Conservation (phyloP, 2,888 invertebrate genomes). For the Limenitis arthemis region DNA sequence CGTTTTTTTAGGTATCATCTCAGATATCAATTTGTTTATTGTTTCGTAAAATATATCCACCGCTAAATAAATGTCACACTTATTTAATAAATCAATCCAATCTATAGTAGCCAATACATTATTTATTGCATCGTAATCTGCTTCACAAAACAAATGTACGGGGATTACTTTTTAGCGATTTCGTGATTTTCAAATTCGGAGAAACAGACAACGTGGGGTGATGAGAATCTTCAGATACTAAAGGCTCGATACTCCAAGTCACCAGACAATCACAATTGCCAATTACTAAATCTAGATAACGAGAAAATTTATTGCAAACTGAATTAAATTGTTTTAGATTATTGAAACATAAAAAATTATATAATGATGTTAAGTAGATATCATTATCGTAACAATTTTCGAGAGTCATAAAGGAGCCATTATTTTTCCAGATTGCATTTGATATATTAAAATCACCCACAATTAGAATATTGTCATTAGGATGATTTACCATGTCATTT, state of each 20-base stretch:
- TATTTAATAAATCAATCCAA: not conserved
- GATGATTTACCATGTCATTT: not conserved
- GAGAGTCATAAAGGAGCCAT: not conserved
- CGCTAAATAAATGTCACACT: not conserved
- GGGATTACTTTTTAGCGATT: not conserved
- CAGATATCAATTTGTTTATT: not conserved
- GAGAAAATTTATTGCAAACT: not conserved
- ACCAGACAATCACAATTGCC: not conserved
- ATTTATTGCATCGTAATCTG: not conserved
- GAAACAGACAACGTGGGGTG: not conserved
- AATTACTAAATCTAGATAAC: not conserved
- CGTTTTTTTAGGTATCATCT: not conserved
- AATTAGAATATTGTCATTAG: not conserved
- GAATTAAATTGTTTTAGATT: not conserved
- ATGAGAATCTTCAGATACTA: not conserved
- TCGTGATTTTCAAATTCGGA: not conserved
- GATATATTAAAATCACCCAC: conserved; percentile 1
- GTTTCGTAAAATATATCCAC: not conserved
- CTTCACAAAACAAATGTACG: not conserved
- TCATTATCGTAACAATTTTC: not conserved
- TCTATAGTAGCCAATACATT: not conserved
- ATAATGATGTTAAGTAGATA: not conserved
- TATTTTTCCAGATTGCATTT: not conserved
- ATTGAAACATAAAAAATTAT: not conserved
- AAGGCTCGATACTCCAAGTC: not conserved